Evolutionary conservation across 2,113 vertebrate species (phyloP).

Genomic region (Apeltes quadracus): DNA sequence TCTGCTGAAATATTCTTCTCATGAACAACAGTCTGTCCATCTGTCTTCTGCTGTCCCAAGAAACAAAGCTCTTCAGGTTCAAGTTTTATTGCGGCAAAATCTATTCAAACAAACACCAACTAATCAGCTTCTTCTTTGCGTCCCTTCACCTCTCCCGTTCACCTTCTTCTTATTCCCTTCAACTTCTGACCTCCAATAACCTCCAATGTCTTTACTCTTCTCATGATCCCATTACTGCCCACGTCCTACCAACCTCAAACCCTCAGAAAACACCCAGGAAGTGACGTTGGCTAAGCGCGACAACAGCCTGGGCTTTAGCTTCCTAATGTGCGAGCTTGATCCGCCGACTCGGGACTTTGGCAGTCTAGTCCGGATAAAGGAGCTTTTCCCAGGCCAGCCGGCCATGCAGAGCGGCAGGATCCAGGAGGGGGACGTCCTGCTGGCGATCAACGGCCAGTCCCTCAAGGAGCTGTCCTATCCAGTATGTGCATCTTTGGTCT

Average conservation of each 20-base stretch:
- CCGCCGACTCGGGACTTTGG: conserved; percentile 65
- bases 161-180: not conserved
- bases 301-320: conserved; percentile 88
- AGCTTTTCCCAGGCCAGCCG: conserved; percentile 88
- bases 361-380: conserved; percentile 84
- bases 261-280: conserved; percentile 83
- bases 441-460: conserved; percentile 86
- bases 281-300: conserved; percentile 85
- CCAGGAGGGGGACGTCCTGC: conserved; percentile 86
- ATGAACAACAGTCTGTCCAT: not conserved
- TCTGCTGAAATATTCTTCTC: not conserved
- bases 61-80: not conserved
- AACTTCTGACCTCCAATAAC: not conserved
- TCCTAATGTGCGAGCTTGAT: conserved; percentile 83
- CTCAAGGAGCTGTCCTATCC: conserved; percentile 85
- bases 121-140: not conserved
- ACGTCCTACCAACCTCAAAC: not conserved
- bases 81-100: not conserved
- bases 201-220: not conserved
- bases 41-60: not conserved
- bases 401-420: conserved; percentile 85
- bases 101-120: not conserved
- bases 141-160: not conserved
- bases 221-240: not conserved
- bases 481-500: conserved; percentile 66